phyloP scores from a whole-genome alignment of 30 jellyfish, hydroid and myxozoan genomes.

The Mastigias papua region DNA sequence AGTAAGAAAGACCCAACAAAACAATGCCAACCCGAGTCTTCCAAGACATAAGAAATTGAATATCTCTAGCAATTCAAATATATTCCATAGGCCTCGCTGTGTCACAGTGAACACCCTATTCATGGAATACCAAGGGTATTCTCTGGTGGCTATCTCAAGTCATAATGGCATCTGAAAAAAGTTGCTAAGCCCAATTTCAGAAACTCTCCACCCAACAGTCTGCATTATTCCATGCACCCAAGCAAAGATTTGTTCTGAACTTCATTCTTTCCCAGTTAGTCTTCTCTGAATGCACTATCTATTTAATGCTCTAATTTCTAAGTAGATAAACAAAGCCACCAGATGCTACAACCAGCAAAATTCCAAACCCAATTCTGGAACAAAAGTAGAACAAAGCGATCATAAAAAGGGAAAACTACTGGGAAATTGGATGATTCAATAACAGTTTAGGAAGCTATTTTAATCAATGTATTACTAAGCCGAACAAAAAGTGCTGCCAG shows the following conservation, averaged over 20 bases:
- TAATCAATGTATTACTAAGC: no score
- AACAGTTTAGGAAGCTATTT: background rate
- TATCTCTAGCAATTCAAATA: background rate
- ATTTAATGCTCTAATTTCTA: background rate
- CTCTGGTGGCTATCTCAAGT: background rate
- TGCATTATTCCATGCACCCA: no score
- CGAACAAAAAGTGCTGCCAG: no score
- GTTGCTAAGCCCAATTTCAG: background rate
- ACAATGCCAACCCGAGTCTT: slow-evolving; percentile 31
- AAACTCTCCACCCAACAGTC: background rate
- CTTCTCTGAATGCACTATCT: background rate
- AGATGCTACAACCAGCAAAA: slow-evolving; percentile 7
- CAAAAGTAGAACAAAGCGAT: background rate
- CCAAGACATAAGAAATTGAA: slow-evolving; percentile 42
- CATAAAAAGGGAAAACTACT: background rate
- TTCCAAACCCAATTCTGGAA: slow-evolving; percentile 42
- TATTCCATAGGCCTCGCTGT: background rate
- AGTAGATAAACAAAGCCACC: slow-evolving; percentile 40
- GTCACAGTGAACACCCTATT: slow-evolving; percentile 18
- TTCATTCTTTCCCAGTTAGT: no score
- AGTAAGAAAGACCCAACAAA: no score
- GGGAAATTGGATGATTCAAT: background rate
- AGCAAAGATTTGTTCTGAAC: no score
- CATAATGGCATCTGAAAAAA: background rate
- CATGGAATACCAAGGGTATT: background rate